Percentiles rank a stretch among this genome's conserved stretches.
These are phyloP conservation scores for Leptinotarsa tumamoca DNA, from an alignment of 2,888 invertebrate genomes.

Conservation along the genomic window DNA sequence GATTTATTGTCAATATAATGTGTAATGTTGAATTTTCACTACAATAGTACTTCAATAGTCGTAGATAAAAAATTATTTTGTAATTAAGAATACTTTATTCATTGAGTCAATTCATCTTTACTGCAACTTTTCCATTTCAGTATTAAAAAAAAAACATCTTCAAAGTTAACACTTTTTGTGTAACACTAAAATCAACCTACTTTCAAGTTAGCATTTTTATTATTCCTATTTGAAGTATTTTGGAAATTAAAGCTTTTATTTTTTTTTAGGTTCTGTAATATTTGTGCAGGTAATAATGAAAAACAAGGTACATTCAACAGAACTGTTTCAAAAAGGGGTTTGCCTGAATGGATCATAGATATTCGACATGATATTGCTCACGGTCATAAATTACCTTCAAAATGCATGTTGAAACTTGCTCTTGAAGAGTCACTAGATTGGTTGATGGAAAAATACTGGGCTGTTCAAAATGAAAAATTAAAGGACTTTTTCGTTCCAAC, in stretches of 20 bases:
- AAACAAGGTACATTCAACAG: constrained; percentile 66
- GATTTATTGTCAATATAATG: too few relatives aligned
- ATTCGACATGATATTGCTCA: constrained; percentile 85
- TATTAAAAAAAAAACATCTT: too few relatives aligned
- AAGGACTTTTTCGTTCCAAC: constrained; percentile 37
- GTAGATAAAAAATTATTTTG: too few relatives aligned
- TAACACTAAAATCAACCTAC: too few relatives aligned
- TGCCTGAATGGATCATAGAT: constrained; percentile 85
- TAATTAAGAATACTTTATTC: too few relatives aligned
- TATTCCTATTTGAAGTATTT: not conserved
- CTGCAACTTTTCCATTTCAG: too few relatives aligned
- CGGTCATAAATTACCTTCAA: constrained; percentile 74
- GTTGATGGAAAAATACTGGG: constrained; percentile 78
- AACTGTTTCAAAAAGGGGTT: constrained; percentile 74
- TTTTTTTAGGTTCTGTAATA: constrained; percentile 62
- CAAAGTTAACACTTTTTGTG: too few relatives aligned
- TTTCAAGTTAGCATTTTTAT: not conserved
- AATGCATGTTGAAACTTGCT: constrained; percentile 74
- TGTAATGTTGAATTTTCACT: too few relatives aligned
- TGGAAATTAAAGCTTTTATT: constrained; percentile 9
- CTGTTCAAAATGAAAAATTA: constrained; percentile 65
- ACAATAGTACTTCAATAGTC: too few relatives aligned
- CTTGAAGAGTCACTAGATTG: constrained; percentile 74
- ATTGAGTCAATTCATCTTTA: too few relatives aligned
- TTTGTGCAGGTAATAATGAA: constrained; percentile 61